Conservation (phyloP, 2,113 vertebrate genomes). For the Dicentrarchus labrax region DNA sequence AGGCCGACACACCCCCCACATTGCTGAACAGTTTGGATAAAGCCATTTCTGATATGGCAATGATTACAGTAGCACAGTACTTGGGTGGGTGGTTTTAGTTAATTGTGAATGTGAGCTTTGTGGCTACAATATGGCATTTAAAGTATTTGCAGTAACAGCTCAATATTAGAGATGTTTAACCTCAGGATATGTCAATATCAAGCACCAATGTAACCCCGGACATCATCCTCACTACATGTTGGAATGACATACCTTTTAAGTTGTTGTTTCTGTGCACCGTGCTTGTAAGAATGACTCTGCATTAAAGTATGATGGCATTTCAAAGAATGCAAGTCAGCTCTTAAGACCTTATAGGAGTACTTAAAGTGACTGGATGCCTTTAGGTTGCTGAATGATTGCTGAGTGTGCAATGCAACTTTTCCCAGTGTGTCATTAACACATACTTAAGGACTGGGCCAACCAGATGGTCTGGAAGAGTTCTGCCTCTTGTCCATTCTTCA, state of each 20-base stretch:
- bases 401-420: conserved; percentile 28
- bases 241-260: not conserved
- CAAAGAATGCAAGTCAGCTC: conserved; percentile 47
- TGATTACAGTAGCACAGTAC: not conserved
- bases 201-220: not conserved
- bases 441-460: conserved; percentile 63
- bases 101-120: not conserved
- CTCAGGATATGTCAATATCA: not conserved
- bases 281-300: not conserved
- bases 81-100: not conserved
- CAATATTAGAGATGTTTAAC: not conserved
- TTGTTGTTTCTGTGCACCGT: conserved; percentile 1
- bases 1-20: not conserved
- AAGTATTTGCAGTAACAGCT: not conserved
- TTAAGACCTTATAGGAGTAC: not conserved
- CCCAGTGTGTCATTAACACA: conserved; percentile 53
- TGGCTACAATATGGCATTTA: not conserved
- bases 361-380: conserved; percentile 33
- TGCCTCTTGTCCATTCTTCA: conserved; percentile 8
- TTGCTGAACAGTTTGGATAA: not conserved
- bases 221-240: not conserved
- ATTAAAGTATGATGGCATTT: conserved; percentile 33
- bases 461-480: conserved; percentile 44
- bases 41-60: not conserved
- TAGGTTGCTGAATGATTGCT: conserved; percentile 16